These are phyloP conservation scores for Muricea muricata DNA, from an alignment of 92 coral and sea anemone genomes.

Conservation along the genomic window DNA sequence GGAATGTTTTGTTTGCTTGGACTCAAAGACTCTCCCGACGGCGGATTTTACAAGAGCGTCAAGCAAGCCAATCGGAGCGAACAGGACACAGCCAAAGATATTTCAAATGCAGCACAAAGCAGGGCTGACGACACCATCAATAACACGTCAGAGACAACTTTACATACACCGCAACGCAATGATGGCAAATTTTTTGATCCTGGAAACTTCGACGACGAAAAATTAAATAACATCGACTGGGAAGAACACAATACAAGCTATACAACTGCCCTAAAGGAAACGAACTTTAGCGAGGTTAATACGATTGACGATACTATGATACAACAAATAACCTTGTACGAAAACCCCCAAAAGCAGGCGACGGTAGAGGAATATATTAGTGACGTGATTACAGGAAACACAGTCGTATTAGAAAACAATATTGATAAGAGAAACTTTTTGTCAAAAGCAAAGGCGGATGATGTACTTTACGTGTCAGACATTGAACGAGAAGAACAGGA, in stretches of 20 bases:
- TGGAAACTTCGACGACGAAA: neutral
- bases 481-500: neutral
- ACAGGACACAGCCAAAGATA: neutral
- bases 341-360: neutral
- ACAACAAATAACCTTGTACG: neutral
- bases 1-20: slow-evolving; percentile 33
- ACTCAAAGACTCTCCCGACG: slow-evolving; percentile 16
- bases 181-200: neutral
- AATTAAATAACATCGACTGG: neutral
- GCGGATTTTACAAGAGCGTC: slow-evolving; percentile 9
- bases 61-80: neutral
- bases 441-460: neutral
- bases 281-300: neutral
- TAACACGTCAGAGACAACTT: neutral
- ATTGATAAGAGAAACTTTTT: neutral
- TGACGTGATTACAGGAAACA: neutral
- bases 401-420: neutral
- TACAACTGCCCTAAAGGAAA: neutral
- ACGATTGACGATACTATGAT: neutral
- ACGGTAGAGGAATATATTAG: neutral
- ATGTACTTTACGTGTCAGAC: neutral
- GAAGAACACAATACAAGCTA: neutral
- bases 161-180: neutral
- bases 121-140: neutral
- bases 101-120: neutral